Evolutionary conservation across 2,888 invertebrate genomes (phyloP).

Genomic region (Leucoptera coffeella): DNA sequence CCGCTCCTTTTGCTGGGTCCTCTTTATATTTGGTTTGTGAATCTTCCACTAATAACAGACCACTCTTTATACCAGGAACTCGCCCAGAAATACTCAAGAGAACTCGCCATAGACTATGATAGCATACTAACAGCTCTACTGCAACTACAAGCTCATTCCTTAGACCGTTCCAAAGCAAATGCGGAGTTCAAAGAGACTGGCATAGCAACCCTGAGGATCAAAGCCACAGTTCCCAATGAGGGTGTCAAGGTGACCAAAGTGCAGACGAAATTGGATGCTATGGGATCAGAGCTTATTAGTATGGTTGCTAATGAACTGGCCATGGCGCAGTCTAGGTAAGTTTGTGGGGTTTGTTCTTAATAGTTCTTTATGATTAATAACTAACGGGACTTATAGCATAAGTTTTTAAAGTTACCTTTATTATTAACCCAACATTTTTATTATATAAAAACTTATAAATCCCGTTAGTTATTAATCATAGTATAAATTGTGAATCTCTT

Average conservation of each 20-base stretch:
- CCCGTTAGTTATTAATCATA: no score
- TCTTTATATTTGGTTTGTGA: no score
- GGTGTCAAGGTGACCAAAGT: slow-evolving; percentile 44
- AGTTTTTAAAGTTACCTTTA: background rate
- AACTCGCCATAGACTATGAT: slow-evolving; percentile 43
- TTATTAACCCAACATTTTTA: background rate
- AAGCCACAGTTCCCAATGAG: slow-evolving; percentile 50
- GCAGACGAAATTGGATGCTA: slow-evolving; percentile 45
- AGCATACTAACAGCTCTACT: slow-evolving; percentile 49
- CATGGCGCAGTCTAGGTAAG: slow-evolving; percentile 29
- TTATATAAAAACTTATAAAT: background rate
- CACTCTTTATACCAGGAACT: slow-evolving; percentile 42
- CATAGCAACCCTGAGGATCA: slow-evolving; percentile 65
- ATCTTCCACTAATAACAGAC: background rate
- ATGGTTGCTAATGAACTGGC: slow-evolving; percentile 42
- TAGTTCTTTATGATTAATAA: background rate
- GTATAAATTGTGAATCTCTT: no score
- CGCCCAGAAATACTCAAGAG: slow-evolving; percentile 50
- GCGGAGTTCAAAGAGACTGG: slow-evolving; percentile 65
- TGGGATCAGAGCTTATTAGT: slow-evolving; percentile 50
- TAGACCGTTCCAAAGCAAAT: slow-evolving; percentile 66
- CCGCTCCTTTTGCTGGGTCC: no score
- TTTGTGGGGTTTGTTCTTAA: background rate
- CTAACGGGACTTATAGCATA: no score
- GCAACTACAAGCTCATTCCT: slow-evolving; percentile 61